Evolutionary conservation across 2,113 vertebrate species (phyloP).

Genomic region (Lipophrys pholis): DNA sequence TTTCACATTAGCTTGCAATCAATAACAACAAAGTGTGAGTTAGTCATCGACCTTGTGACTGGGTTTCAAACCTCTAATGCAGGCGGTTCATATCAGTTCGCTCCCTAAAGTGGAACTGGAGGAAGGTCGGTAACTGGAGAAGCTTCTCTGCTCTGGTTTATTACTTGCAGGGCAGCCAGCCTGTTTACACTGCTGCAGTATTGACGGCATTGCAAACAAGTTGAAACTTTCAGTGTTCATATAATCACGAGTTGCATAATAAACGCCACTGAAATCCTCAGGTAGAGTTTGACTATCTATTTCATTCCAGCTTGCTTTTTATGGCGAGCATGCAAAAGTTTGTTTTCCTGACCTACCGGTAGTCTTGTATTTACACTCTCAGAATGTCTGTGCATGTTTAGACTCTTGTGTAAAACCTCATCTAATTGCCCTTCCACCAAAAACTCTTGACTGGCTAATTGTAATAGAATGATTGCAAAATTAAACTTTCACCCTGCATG

Average conservation of each 20-base stretch:
- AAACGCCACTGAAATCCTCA: not conserved
- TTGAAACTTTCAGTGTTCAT: not conserved
- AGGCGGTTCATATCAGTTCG: constrained; percentile 47
- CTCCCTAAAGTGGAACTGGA: constrained; percentile 41
- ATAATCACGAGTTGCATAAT: not conserved
- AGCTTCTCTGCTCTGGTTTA: constrained; percentile 35
- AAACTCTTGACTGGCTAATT: constrained; percentile 32
- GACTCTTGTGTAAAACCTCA: constrained; percentile 10
- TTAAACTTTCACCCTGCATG: constrained; percentile 14
- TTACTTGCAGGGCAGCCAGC: constrained; percentile 1
- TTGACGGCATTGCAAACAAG: constrained; percentile 4
- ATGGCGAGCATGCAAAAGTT: not conserved
- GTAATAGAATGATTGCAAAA: constrained; percentile 34
- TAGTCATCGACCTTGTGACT: constrained; percentile 42
- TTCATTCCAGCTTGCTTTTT: not conserved
- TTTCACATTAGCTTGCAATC: not conserved
- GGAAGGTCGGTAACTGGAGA: constrained; percentile 58
- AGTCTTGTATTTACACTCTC: constrained; percentile 10
- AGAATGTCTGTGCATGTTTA: constrained; percentile 31
- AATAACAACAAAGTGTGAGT: not conserved
- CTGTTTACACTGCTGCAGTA: constrained; percentile 14
- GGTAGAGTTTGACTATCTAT: not conserved
- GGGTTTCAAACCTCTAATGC: constrained; percentile 36
- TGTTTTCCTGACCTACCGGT: not conserved
- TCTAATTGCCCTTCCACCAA: constrained; percentile 32